A percentile compares a stretch with the other conserved stretches of the same genome.
Evolutionary conservation across 2,888 invertebrate genomes (phyloP).

Genomic region (Hedychridium roseum): DNA sequence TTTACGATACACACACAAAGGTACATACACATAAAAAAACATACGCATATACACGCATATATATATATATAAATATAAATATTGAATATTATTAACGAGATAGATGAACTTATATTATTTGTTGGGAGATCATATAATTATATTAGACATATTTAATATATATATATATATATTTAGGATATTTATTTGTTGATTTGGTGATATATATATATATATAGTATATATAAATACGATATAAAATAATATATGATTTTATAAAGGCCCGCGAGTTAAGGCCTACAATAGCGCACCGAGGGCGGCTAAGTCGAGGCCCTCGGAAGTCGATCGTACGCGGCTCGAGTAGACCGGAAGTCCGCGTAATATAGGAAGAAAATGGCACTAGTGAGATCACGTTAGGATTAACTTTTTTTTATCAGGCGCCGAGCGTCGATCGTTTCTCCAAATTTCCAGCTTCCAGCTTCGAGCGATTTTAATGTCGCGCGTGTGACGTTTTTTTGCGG

Average conservation of each 20-base stretch:
- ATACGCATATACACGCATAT: conserved; percentile 6
- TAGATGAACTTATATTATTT: conserved; percentile 54
- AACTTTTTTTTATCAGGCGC: no score
- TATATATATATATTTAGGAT: conserved; percentile 61
- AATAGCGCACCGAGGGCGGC: no score
- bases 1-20: conserved; percentile 30
- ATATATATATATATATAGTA: conserved; percentile 43
- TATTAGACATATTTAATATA: conserved; percentile 58
- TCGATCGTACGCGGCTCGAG: no score
- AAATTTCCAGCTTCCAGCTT: no score
- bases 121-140: conserved; percentile 60
- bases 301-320: no score
- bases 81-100: conserved; percentile 36
- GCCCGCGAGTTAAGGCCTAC: conserved; percentile 16
- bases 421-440: no score
- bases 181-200: conserved; percentile 63
- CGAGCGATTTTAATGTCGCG: no score
- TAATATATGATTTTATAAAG: conserved; percentile 43
- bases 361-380: no score
- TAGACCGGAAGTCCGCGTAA: no score
- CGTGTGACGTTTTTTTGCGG: no score
- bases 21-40: conserved; percentile 13
- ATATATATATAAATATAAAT: conserved; percentile 36
- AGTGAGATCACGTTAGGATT: no score
- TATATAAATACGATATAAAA: conserved; percentile 22